phyloP scores from a whole-genome alignment of 2,113 vertebrate species.

The Gymnocephalus cernua region DNA sequence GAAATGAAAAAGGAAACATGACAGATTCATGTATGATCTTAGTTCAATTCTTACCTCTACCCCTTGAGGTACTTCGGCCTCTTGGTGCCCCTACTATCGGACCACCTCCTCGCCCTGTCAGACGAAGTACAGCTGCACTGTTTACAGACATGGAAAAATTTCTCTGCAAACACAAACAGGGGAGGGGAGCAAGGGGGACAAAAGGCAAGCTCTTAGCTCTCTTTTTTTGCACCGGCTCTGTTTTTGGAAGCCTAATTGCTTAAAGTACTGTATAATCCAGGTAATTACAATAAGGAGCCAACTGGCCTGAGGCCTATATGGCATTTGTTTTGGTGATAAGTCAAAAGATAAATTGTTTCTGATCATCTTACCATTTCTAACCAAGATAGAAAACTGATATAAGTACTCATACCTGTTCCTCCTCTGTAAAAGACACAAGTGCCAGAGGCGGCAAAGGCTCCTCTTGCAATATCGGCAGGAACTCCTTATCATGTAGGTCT shows the following conservation, averaged over 20 bases:
- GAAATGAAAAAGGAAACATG: slow-evolving; percentile 5
- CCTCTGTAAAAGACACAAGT: slow-evolving; percentile 98
- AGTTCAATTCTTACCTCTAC: slow-evolving; percentile 89
- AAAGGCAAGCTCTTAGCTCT: slow-evolving; percentile 3
- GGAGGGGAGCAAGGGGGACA: not conserved
- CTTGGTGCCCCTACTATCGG: slow-evolving; percentile 93
- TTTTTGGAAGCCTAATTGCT: not conserved
- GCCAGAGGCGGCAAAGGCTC: slow-evolving; percentile 96
- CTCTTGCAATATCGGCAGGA: slow-evolving; percentile 97
- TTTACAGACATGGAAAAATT: slow-evolving; percentile 99
- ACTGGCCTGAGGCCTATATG: not conserved
- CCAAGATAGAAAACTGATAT: not conserved
- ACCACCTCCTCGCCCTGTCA: slow-evolving; percentile 91
- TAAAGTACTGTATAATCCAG: not conserved
- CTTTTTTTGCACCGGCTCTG: slow-evolving; percentile 1
- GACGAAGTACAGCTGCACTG: slow-evolving; percentile 95
- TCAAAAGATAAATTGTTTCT: not conserved
- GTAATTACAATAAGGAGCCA: not conserved
- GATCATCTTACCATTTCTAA: not conserved
- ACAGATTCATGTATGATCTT: not conserved
- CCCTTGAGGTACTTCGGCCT: slow-evolving; percentile 98
- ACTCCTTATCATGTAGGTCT: slow-evolving; percentile 98
- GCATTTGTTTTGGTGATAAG: not conserved
- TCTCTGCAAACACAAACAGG: slow-evolving; percentile 87
- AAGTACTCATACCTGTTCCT: slow-evolving; percentile 92